phyloP scores from a whole-genome alignment of 2,113 vertebrate genomes.

The Oryzias celebensis region DNA sequence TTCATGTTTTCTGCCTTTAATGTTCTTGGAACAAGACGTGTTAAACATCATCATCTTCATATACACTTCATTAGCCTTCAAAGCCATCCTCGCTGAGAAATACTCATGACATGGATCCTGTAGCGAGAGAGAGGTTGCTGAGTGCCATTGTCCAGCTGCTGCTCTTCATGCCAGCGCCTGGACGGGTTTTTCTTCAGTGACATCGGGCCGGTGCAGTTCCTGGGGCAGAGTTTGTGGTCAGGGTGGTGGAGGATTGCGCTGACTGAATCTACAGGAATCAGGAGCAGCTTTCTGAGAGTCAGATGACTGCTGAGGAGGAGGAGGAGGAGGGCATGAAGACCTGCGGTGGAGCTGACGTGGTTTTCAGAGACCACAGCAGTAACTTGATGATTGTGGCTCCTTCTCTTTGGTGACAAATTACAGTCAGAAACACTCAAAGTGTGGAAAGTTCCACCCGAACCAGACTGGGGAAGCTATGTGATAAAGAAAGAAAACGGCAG shows the following conservation, averaged over 20 bases:
- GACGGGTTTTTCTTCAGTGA: too few relatives aligned
- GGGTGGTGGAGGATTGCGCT: slow-evolving; percentile 8
- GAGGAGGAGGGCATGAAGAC: slow-evolving; percentile 1
- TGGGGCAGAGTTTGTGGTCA: neutral
- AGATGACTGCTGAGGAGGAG: slow-evolving; percentile 19
- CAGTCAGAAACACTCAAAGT: slow-evolving; percentile 13
- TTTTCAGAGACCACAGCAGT: slow-evolving; percentile 18
- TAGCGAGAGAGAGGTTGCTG: too few relatives aligned
- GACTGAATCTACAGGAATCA: slow-evolving; percentile 16
- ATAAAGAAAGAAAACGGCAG: neutral
- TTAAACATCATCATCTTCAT: too few relatives aligned
- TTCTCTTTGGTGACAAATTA: slow-evolving; percentile 26
- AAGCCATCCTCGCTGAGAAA: too few relatives aligned
- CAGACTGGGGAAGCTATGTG: slow-evolving; percentile 8
- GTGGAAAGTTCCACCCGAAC: slow-evolving; percentile 44
- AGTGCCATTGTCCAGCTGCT: too few relatives aligned
- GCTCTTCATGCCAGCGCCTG: too few relatives aligned
- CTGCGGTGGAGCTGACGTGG: slow-evolving; percentile 37
- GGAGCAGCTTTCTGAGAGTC: slow-evolving; percentile 25
- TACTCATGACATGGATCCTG: too few relatives aligned
- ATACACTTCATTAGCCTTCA: too few relatives aligned
- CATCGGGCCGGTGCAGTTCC: too few relatives aligned
- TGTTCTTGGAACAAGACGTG: too few relatives aligned
- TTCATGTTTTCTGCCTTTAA: too few relatives aligned
- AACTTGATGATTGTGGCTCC: slow-evolving; percentile 27